Percentiles rank a stretch among this genome's conserved stretches.
Evolutionary conservation across 2,888 invertebrate genomes (phyloP).

Genomic region (Julus scandinavius): DNA sequence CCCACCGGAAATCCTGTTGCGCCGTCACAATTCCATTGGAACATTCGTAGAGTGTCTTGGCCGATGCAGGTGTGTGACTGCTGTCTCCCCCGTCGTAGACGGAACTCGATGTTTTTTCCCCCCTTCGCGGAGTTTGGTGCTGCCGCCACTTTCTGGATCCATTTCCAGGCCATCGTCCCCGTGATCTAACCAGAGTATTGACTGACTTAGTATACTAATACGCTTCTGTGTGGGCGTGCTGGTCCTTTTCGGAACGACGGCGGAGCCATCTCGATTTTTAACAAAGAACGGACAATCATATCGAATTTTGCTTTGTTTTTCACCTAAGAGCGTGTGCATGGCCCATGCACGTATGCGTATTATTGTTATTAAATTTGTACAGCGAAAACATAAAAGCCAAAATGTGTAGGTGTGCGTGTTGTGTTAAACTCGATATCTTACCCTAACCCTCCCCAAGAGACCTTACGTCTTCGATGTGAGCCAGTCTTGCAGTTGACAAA

Average conservation of each 20-base stretch:
- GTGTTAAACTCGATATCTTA: not conserved
- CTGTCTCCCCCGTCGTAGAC: not conserved
- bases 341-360: constrained; percentile 38
- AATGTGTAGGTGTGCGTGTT: constrained; percentile 35
- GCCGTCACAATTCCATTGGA: constrained; percentile 14
- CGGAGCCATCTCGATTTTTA: constrained; percentile 11
- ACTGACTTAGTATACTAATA: constrained; percentile 26
- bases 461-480: not conserved
- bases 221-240: constrained; percentile 34
- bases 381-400: constrained; percentile 41
- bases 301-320: constrained; percentile 38
- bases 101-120: not conserved
- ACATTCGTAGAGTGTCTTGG: constrained; percentile 6
- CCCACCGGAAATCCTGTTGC: constrained; percentile 34
- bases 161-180: constrained; percentile 1
- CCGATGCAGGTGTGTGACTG: not conserved
- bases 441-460: not conserved
- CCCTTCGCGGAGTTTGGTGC: not conserved
- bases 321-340: constrained; percentile 19
- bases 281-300: constrained; percentile 37
- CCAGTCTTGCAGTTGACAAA: constrained; percentile 13
- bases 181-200: constrained; percentile 27
- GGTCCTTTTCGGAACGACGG: constrained; percentile 1
- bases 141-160: not conserved
- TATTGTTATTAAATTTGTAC: constrained; percentile 12